Evolutionary conservation across 1,140 invertebrate species (phyloP), one percentile per base, ranked within the genome.

Genomic region (Drosophila athabasca): DNA sequence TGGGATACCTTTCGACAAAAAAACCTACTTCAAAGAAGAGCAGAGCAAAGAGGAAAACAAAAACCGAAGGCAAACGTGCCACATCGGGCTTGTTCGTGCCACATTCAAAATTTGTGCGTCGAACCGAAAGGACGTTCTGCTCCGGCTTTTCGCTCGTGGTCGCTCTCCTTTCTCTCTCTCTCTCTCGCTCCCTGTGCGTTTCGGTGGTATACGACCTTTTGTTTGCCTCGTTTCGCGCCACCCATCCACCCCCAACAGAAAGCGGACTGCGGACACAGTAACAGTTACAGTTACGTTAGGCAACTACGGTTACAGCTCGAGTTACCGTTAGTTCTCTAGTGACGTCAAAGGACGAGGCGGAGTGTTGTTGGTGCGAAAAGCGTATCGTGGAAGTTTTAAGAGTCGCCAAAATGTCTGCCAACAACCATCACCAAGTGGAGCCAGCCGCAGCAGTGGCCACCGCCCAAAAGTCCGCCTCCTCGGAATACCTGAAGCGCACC

Each of bases 401-500:
- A 55, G 54, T 74, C 70, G 55, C 46, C 58, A 46, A 50, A 17
- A 90, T 81, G 75, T 77, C 83, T 51, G 76, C 73, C 57, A 62
- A 75, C 54, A 84, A 87, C 55, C 74, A 85, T 45, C 74, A 87
- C 62, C 68, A 71, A 67, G 78, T 79, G 43, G 79, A 81, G 52
- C 68, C 81, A 24, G 61, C 71, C 46, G 62, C 68, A 48, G 66
- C 82, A 49, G 57, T 76, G n/a, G 62, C 64, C 17, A 62, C 62
- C 9, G 22, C 76, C 13, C 31, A 35, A 9, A 35, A 35, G 3
- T 64, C 81, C 44, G 80, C 76, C 61, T 77, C 77, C 53, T 90
- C 87, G 64, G 90, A 91, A 85, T 91, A 90, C 74, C 79, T 91
- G 61, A 91, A 91, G 64, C 77, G 85, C 76, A 91, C 90, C 71